Evolutionary conservation across 2,888 invertebrate species (phyloP).

Genomic region (Bellardia pandia): DNA sequence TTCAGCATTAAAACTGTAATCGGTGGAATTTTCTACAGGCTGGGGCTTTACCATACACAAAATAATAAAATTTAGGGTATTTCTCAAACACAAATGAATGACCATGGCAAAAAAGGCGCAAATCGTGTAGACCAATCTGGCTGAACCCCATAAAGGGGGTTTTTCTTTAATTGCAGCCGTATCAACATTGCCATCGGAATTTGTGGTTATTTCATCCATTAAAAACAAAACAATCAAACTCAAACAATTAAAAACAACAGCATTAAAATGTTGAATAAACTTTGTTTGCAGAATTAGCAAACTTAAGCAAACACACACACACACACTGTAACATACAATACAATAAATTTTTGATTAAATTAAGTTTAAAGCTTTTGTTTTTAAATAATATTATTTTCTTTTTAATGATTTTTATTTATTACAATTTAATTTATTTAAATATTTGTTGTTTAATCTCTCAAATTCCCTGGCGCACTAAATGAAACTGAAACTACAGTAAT

Average conservation of each 20-base stretch:
- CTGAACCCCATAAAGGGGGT: constrained; percentile 80
- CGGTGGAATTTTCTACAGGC: constrained; percentile 51
- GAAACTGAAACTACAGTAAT: constrained; percentile 37
- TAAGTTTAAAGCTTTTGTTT: neutral
- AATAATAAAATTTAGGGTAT: constrained; percentile 85
- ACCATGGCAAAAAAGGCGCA: constrained; percentile 82
- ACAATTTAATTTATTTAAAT: constrained; percentile 4
- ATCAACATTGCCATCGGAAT: constrained; percentile 65
- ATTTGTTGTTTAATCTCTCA: constrained; percentile 64
- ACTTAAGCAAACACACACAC: constrained; percentile 4
- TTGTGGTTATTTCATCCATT: constrained; percentile 52
- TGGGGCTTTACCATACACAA: constrained; percentile 85
- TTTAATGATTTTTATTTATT: constrained; percentile 8
- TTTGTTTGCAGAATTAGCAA: constrained; percentile 2
- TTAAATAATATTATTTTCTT: neutral
- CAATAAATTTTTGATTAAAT: constrained; percentile 8
- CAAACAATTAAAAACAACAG: constrained; percentile 29
- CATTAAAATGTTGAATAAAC: constrained; percentile 38
- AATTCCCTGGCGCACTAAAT: constrained; percentile 59
- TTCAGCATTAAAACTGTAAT: neutral
- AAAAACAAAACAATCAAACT: constrained; percentile 9
- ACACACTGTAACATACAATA: neutral
- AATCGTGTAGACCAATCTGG: constrained; percentile 81
- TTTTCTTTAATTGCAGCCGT: constrained; percentile 38
- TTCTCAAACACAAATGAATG: constrained; percentile 83